Base-by-base conservation (phyloP, 2,797 vertebrate genomes). In the Tolypeutes matacus region DNA sequence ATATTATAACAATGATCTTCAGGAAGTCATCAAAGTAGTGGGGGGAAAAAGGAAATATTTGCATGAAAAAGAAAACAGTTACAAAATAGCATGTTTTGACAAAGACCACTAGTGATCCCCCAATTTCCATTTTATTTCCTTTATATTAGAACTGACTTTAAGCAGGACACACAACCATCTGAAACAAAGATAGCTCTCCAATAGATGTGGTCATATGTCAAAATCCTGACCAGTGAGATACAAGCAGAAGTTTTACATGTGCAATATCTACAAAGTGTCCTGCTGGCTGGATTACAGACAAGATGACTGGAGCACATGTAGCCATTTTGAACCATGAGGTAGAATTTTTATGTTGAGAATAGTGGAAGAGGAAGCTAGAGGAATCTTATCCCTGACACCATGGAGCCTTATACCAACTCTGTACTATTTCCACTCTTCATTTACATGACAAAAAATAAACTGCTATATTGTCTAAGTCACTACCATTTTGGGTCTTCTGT, bases 121-220 rank as follows among this genome's bases (percentile, higher is more conserved):
- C 29, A 73, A 53, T 83, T 95, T 83, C 75, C 36, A 46, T 78
- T 91, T 1, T 72, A 67, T 80, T 96, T 84, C 31, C 21, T 86
- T 72, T 56, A 15, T 34, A 49, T 56, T 69, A 78, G n/a, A 88
- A 73, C n/a, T 51, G 62, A 34, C n/a, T 92, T 91, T 70, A 86
- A 72, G 17, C 36, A 5, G 42, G 25, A 12, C 9, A 72, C 5
- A 27, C 2, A 29, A 51, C 27, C 29, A 36, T 86, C 25, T 83
- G 75, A 95, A 69, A 64, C 34, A 92, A 89, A 84, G 67, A 0
- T 49, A 31, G 15, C 31, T 89, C 58, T 9, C 25, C 18, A 31
- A 77, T 27, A 75, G n/a, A 62, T 69, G 65, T 4, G 13, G 49
- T 29, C 39, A 62, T 29, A 20, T 27, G 58, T 53, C 51, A 49